Evolutionary conservation across 1,140 invertebrate genomes (phyloP).

Genomic region (Cotesia chilonis): DNA sequence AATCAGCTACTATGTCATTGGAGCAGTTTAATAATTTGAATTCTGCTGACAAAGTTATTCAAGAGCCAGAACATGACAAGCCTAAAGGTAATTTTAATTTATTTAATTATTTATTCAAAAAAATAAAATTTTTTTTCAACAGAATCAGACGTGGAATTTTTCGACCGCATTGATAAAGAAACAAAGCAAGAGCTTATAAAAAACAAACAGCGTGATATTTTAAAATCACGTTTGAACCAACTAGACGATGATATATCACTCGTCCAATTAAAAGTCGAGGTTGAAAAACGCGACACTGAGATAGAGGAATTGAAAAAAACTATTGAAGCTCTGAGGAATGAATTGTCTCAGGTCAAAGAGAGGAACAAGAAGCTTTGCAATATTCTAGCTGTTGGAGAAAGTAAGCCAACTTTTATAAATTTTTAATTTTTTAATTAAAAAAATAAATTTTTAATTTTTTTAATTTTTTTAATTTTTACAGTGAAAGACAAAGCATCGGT

Average conservation of each 20-base stretch:
- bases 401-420: conserved; percentile 64
- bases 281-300: conserved; percentile 74
- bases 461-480: conserved; percentile 48
- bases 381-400: conserved; percentile 81
- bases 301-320: conserved; percentile 71
- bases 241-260: conserved; percentile 68
- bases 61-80: conserved; percentile 7
- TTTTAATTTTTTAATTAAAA: too few species aligned
- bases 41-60: conserved; percentile 7
- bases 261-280: conserved; percentile 71
- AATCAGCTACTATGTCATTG: conserved; percentile 68
- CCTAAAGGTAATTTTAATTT: conserved; percentile 7
- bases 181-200: conserved; percentile 72
- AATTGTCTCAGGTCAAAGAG: conserved; percentile 77
- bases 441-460: too few species aligned
- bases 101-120: too few species aligned
- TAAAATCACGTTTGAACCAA: conserved; percentile 62
- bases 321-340: conserved; percentile 71
- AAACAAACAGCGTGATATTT: conserved; percentile 72
- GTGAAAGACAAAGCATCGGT: conserved; percentile 83
- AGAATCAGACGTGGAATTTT: conserved; percentile 69
- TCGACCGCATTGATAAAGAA: conserved; percentile 74
- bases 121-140: conserved; percentile 17
- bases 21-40: conserved; percentile 70
- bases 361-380: conserved; percentile 81